Evolutionary conservation across 1,140 invertebrate genomes (phyloP).

Genomic region (Coenobita brevimanus): DNA sequence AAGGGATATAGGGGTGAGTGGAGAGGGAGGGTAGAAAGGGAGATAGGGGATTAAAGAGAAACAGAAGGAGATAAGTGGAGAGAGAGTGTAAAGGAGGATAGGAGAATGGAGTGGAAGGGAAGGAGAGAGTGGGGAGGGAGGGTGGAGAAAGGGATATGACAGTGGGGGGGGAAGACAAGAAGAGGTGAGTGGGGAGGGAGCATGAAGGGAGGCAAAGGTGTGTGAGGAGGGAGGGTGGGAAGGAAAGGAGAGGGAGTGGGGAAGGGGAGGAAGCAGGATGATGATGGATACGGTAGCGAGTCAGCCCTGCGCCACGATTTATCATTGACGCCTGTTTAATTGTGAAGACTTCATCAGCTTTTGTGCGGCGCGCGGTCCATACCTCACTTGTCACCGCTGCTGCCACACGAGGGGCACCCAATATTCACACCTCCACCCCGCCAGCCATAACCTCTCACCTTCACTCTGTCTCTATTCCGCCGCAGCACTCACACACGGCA

Average conservation of each 20-base stretch:
- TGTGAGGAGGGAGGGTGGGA: neutral
- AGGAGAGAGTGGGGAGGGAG: neutral
- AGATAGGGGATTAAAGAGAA: neutral
- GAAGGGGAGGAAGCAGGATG: neutral
- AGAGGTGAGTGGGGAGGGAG: neutral
- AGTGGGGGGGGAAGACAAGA: neutral
- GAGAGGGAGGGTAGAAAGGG: neutral
- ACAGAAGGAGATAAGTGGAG: neutral
- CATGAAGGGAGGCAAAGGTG: neutral
- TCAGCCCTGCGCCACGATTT: conserved; percentile 19
- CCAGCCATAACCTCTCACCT: neutral
- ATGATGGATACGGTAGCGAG: conserved; percentile 59
- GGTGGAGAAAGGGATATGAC: neutral
- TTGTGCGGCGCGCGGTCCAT: conserved; percentile 34
- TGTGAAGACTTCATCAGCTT: conserved; percentile 60
- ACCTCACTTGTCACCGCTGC: conserved; percentile 53
- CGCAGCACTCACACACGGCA: conserved; percentile 2
- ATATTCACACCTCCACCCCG: conserved; percentile 13
- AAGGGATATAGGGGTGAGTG: neutral
- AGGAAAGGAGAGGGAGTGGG: neutral
- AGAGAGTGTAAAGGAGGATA: neutral
- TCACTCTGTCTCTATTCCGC: neutral
- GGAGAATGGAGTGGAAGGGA: neutral
- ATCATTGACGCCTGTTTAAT: conserved; percentile 56
- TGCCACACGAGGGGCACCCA: conserved; percentile 33